Percentiles rank a stretch among this genome's conserved stretches.
Evolutionary conservation across 2,113 vertebrate species (phyloP).

Genomic region (Seriola quinqueradiata): DNA sequence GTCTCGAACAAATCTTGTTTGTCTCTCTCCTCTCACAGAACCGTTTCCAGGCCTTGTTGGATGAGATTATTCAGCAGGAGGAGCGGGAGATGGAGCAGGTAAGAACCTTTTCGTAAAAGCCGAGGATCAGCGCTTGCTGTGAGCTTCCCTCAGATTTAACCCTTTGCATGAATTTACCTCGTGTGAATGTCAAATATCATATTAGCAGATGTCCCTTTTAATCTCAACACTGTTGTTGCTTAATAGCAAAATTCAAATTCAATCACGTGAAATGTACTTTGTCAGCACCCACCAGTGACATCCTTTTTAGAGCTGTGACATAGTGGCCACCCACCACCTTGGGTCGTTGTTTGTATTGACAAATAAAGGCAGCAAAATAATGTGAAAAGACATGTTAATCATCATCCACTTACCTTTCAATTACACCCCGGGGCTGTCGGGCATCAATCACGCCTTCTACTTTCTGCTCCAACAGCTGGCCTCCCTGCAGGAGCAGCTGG

Average conservation of each 20-base stretch:
- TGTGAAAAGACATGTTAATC: conserved; percentile 71
- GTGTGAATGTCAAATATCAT: conserved; percentile 29
- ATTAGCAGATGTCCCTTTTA: background rate
- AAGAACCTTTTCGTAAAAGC: conserved; percentile 58
- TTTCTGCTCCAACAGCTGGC: conserved; percentile 86
- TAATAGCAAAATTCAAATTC: conserved; percentile 35
- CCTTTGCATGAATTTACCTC: conserved; percentile 42
- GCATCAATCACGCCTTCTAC: conserved; percentile 70
- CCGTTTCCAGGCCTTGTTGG: conserved; percentile 94
- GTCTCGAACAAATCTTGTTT: conserved; percentile 61
- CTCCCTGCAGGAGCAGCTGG: conserved; percentile 96
- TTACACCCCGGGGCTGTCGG: conserved; percentile 66
- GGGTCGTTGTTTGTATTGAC: conserved; percentile 64
- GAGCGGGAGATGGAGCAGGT: conserved; percentile 96
- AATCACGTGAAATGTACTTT: conserved; percentile 44
- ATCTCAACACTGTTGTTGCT: conserved; percentile 17
- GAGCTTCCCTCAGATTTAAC: conserved; percentile 34
- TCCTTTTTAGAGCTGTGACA: conserved; percentile 15
- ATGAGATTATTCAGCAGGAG: conserved; percentile 96
- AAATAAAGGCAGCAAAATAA: conserved; percentile 61
- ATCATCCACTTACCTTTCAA: conserved; percentile 76
- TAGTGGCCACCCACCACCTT: conserved; percentile 39
- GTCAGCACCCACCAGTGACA: conserved; percentile 20
- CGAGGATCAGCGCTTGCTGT: conserved; percentile 12
- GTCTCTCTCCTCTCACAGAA: conserved; percentile 84